These are phyloP conservation scores for Drosophila ironensis DNA, from an alignment of 1,140 invertebrate genomes.

Conservation along the genomic window DNA sequence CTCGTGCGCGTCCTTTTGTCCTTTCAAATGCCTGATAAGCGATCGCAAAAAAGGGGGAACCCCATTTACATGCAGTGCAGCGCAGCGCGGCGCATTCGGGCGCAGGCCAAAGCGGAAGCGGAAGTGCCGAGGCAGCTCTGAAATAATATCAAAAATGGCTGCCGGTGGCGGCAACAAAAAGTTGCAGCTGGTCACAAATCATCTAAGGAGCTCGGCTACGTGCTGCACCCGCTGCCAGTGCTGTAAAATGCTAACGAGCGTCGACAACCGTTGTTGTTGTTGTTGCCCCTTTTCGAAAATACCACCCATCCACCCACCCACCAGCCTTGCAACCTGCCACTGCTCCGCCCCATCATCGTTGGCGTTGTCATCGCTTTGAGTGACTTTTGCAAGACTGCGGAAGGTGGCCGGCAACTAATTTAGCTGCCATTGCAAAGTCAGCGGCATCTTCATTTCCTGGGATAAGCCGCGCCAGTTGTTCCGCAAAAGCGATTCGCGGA, in stretches of 20 bases:
- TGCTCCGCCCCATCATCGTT: not conserved
- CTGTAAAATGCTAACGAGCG: conserved; percentile 79
- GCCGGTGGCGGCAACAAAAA: conserved; percentile 74
- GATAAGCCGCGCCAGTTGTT: conserved; percentile 11
- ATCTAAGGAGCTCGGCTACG: conserved; percentile 57
- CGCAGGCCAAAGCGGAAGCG: conserved; percentile 59
- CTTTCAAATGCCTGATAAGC: conserved; percentile 48
- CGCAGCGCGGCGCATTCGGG: conserved; percentile 7
- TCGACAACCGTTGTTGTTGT: conserved; percentile 65
- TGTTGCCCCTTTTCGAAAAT: not conserved
- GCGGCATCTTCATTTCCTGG: conserved; percentile 59
- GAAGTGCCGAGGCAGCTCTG: conserved; percentile 67
- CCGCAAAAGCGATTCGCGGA: not conserved
- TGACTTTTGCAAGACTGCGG: conserved; percentile 53
- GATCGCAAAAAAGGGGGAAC: conserved; percentile 52
- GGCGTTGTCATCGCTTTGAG: conserved; percentile 46
- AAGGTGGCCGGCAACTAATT: conserved; percentile 70
- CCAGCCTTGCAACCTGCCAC: not conserved
- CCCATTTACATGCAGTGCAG: conserved; percentile 72
- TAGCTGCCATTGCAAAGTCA: conserved; percentile 54
- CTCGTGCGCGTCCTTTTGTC: not conserved
- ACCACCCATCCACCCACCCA: not conserved
- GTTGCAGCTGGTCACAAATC: conserved; percentile 76
- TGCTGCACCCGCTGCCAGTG: conserved; percentile 65
- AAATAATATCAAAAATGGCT: conserved; percentile 80